A percentile compares a stretch with the other conserved stretches of the same genome.
Conservation (phyloP, 2,888 invertebrate species). For the Apodemia duryi region DNA sequence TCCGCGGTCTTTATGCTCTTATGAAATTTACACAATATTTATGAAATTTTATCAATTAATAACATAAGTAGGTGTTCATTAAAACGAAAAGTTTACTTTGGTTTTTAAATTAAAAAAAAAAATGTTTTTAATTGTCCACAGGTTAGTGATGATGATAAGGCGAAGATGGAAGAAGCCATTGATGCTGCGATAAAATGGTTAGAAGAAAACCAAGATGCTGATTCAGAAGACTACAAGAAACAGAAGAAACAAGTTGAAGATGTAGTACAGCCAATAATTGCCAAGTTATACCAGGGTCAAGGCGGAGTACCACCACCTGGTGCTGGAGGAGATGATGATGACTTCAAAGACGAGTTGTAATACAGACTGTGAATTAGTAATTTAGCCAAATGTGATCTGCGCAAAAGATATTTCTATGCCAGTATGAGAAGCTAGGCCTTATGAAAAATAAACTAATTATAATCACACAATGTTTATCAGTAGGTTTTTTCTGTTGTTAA, state of each 20-base stretch:
- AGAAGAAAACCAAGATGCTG: slow-evolving; percentile 96
- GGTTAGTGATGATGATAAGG: slow-evolving; percentile 91
- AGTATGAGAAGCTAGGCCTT: background rate
- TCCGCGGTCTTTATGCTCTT: too few species aligned
- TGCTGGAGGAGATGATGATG: slow-evolving; percentile 84
- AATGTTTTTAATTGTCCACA: slow-evolving; percentile 28
- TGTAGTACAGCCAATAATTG: slow-evolving; percentile 97
- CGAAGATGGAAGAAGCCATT: slow-evolving; percentile 96
- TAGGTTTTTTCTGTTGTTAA: background rate
- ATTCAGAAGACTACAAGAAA: slow-evolving; percentile 94
- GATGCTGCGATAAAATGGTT: slow-evolving; percentile 99
- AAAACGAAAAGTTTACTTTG: too few species aligned
- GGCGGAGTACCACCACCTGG: slow-evolving; percentile 88
- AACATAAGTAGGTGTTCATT: too few species aligned
- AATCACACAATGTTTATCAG: background rate
- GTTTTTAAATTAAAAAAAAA: too few species aligned
- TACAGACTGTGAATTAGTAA: slow-evolving; percentile 57
- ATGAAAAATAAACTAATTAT: background rate
- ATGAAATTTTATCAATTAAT: too few species aligned
- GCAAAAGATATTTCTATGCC: slow-evolving; percentile 32
- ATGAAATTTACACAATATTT: too few species aligned
- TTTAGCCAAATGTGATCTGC: slow-evolving; percentile 68
- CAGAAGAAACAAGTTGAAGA: slow-evolving; percentile 97
- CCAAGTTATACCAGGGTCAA: slow-evolving; percentile 95
- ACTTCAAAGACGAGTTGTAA: slow-evolving; percentile 92